Evolutionary conservation across 2,113 vertebrate species (phyloP).

Genomic region (Eulemur macaco): DNA sequence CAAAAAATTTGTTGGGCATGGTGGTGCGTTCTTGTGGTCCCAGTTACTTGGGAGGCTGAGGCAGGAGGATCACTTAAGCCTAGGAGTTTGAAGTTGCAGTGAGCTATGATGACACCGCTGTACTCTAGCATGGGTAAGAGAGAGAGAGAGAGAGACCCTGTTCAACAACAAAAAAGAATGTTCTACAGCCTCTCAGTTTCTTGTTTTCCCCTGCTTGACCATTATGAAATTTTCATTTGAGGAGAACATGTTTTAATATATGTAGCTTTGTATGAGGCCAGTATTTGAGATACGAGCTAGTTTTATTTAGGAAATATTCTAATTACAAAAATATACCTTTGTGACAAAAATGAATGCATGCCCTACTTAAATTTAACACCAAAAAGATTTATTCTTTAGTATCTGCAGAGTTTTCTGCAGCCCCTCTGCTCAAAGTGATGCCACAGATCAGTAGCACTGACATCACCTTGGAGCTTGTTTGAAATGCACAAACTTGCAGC

Average conservation of each 20-base stretch:
- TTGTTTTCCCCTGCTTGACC: background rate
- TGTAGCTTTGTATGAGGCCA: background rate
- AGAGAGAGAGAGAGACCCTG: too few species aligned
- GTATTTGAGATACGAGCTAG: background rate
- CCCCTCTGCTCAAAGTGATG: background rate
- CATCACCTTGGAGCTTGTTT: background rate
- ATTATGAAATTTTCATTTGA: slow-evolving; percentile 4
- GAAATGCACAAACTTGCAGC: background rate
- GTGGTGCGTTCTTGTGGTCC: too few species aligned
- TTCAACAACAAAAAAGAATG: background rate
- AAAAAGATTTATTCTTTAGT: background rate
- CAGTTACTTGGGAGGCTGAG: too few species aligned
- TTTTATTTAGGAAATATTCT: background rate
- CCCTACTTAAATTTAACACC: background rate
- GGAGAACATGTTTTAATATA: background rate
- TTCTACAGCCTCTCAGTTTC: background rate
- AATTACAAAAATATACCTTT: background rate
- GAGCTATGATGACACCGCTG: too few species aligned
- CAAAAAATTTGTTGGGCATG: too few species aligned
- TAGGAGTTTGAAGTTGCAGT: too few species aligned
- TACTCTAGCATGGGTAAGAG: too few species aligned
- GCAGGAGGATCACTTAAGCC: too few species aligned
- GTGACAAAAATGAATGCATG: background rate
- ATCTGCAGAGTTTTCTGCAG: background rate
- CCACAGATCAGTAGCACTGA: background rate